Percentiles rank a stretch among this genome's conserved stretches.
These are phyloP conservation scores for Eolophus roseicapilla DNA, from an alignment of 2,113 vertebrate species.

Conservation along the genomic window DNA sequence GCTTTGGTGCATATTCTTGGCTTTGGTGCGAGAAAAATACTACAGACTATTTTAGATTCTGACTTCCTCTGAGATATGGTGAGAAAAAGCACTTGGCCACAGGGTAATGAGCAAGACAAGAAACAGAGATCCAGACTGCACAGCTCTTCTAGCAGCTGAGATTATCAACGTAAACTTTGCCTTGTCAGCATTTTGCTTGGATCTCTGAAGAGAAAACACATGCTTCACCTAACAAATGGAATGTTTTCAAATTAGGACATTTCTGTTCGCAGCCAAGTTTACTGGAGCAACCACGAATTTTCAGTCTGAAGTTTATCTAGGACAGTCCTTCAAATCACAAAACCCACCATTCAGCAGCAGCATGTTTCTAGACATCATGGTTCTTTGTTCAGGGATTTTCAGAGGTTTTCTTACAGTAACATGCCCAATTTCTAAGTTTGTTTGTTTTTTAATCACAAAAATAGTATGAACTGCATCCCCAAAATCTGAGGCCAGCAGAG, in stretches of 20 bases:
- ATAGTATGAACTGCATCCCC: neutral
- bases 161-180: neutral
- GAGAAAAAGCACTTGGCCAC: neutral
- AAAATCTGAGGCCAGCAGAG: neutral
- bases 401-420: neutral
- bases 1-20: too few relatives aligned
- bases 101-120: neutral
- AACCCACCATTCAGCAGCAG: neutral
- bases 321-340: conserved; percentile 6
- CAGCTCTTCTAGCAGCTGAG: neutral
- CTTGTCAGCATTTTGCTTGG: conserved; percentile 2
- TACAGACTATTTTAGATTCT: neutral
- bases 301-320: conserved; percentile 21
- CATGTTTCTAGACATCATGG: neutral
- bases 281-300: neutral
- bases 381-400: neutral
- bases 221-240: conserved; percentile 23
- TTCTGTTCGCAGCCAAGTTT: neutral
- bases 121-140: neutral
- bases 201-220: conserved; percentile 26
- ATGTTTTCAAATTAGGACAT: conserved; percentile 39
- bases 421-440: neutral
- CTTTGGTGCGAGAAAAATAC: neutral
- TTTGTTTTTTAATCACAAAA: neutral
- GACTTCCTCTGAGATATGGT: neutral